Evolutionary conservation across 2,888 invertebrate genomes (phyloP), one percentile per base, ranked within the genome.

Genomic region (Rambutsinella grinnellia): DNA sequence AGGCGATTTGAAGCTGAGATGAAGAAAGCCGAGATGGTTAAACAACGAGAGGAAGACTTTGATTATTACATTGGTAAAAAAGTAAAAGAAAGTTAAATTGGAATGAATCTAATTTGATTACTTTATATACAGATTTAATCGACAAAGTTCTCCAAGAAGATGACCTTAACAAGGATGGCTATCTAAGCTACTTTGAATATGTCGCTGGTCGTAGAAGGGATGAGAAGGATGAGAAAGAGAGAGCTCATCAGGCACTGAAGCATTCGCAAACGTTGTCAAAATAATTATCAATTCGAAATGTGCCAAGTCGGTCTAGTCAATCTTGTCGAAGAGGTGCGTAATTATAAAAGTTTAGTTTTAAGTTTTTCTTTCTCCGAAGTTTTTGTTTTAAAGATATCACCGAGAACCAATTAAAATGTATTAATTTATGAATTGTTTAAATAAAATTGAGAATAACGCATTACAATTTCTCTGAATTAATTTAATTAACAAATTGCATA

Each of bases 81-180:
- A 24, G 5, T 36, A 26, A 60, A 36, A 60, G 44, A 44, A 44
- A 44, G 13, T n/a, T n/a, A n/a, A n/a, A n/a, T n/a, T n/a, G n/a
- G n/a, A n/a, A n/a, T n/a, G n/a, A n/a, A n/a, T n/a, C n/a, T n/a
- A n/a, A n/a, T n/a, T n/a, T n/a, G n/a, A n/a, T n/a, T n/a, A 28
- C 83, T 65, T 65, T 68, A 78, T 77, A 87, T 88, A 28, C 87
- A 96, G 96, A 92, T 80, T 88, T 96, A 62, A 94, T 97, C 49
- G 97, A 97, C 86, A 91, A 91, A 82, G 94, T 96, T 10, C 87
- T 97, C 46, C 89, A 89, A 70, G 92, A 93, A 78, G 96, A 96
- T 84, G 97, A 97, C 86, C 88, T 90, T 0, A 92, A 97, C 86
- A 90, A 92, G 47, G 96, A 74, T 54, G 74, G 74, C 24, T 74